Base-by-base conservation (phyloP, 1,140 invertebrate genomes). In the Psix sp. region DNA sequence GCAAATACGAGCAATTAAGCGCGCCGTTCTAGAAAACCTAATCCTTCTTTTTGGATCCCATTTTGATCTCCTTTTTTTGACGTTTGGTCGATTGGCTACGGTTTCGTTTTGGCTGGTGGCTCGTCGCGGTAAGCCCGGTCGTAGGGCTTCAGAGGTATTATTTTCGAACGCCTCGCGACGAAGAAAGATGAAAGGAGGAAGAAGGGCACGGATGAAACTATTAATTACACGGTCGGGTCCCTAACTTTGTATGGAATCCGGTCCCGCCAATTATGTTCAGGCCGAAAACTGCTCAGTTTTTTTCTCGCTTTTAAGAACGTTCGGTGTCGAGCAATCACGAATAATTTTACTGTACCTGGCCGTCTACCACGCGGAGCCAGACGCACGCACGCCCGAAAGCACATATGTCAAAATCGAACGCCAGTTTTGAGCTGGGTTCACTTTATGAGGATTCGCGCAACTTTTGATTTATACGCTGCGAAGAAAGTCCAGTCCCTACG, bases 211-310 rank as follows among this genome's bases (percentile, higher is more conserved):
- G 48, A 70, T 68, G 71, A 57, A 80, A 82, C 84, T 85, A 86
- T 86, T 86, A 86, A 87, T 87, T 86, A 84, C 59, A 66, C 56
- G 18, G 31, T 74, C 49, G 56, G 38, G 67, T 67, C 56, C 68
- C 46, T 36, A 59, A 72, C 77, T 60, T 80, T 72, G 74, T 70
- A 71, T 60, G 84, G 81, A 86, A 86, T 85, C 81, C 82, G 73
- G 82, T 81, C 78, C 82, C 65, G 78, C 78, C 82, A 80, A 85
- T 86, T 86, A 86, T 80, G 76, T 38, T 48, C 43, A 7, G 54
- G 35, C 38, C 45, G 46, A 63, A 62, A 63, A 66, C 62, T 36
- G 24, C 43, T 60, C 29, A 33, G 42, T 26, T 68, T 66, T 60
- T 66, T 74, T 74, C 36, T 74, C 56, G 54, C 46, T 70, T 68